Conservation (phyloP, 2,797 vertebrate species). For the Clamator glandarius region DNA sequence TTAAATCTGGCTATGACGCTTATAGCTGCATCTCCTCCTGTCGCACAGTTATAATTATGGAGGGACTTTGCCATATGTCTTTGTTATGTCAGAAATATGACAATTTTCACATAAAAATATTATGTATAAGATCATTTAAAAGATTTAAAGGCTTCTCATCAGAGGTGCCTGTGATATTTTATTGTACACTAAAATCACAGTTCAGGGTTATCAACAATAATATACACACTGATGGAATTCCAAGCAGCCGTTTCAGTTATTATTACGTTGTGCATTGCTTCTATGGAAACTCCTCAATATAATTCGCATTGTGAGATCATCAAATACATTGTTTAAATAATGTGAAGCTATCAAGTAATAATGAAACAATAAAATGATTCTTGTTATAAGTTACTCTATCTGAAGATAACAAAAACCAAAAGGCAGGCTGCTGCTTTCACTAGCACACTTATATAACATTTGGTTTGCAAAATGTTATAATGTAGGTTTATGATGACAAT, state of each 20-base stretch:
- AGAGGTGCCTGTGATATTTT: not conserved
- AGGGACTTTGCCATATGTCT: constrained; percentile 10
- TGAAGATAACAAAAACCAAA: not conserved
- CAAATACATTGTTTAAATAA: constrained; percentile 1
- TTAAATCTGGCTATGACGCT: not conserved
- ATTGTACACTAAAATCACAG: not conserved
- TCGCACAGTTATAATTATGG: constrained; percentile 38
- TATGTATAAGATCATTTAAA: not conserved
- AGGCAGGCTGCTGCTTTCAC: not conserved
- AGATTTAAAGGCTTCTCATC: not conserved
- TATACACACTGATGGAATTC: not conserved
- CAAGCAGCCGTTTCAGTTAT: not conserved
- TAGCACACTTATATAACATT: not conserved
- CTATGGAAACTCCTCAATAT: not conserved
- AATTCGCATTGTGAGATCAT: not conserved
- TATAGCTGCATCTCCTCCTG: not conserved
- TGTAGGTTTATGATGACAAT: not conserved
- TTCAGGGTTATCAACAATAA: not conserved
- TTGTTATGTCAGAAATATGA: constrained; percentile 29
- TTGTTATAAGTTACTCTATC: not conserved
- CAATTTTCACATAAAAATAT: constrained; percentile 7
- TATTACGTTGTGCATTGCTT: not conserved
- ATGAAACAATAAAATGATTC: not conserved
- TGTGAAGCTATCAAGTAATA: not conserved
- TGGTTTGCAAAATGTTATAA: not conserved